These are phyloP conservation scores for Melanotaenia duboulayi DNA, from an alignment of 2,113 vertebrate species.

Conservation along the genomic window DNA sequence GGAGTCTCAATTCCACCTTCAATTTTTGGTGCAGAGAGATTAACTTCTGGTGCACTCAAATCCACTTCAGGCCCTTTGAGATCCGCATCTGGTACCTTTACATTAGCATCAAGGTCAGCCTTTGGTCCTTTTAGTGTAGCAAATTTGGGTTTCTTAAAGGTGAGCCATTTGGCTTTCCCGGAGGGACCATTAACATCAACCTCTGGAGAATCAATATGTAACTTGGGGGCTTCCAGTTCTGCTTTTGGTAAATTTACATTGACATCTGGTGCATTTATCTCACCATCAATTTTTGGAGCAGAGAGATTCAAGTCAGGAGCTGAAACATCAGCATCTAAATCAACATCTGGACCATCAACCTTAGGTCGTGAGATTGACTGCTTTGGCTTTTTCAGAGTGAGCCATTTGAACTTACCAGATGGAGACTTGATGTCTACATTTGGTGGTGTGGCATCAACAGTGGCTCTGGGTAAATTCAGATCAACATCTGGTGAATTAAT, in stretches of 20 bases:
- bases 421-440: conserved; percentile 47
- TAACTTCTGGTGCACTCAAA: conserved; percentile 49
- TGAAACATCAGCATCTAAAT: conserved; percentile 59
- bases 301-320: conserved; percentile 62
- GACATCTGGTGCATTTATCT: conserved; percentile 59
- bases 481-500: conserved; percentile 62
- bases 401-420: conserved; percentile 69
- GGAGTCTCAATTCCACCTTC: conserved; percentile 45
- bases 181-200: conserved; percentile 57
- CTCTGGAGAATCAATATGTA: conserved; percentile 65
- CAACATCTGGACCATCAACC: conserved; percentile 57
- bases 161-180: conserved; percentile 72
- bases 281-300: conserved; percentile 61
- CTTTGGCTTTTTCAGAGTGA: conserved; percentile 69
- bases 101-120: conserved; percentile 55
- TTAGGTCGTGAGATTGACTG: conserved; percentile 48
- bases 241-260: conserved; percentile 68
- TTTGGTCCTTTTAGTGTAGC: conserved; percentile 58
- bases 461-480: conserved; percentile 58
- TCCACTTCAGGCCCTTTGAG: conserved; percentile 52
- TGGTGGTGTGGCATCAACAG: conserved; percentile 58
- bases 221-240: conserved; percentile 52
- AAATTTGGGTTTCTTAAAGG: conserved; percentile 67
- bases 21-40: conserved; percentile 62
- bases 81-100: conserved; percentile 50